A percentile compares a stretch with the other conserved stretches of the same genome.
Conservation (phyloP, 2,797 vertebrate species). For the Helarctos malayanus region DNA sequence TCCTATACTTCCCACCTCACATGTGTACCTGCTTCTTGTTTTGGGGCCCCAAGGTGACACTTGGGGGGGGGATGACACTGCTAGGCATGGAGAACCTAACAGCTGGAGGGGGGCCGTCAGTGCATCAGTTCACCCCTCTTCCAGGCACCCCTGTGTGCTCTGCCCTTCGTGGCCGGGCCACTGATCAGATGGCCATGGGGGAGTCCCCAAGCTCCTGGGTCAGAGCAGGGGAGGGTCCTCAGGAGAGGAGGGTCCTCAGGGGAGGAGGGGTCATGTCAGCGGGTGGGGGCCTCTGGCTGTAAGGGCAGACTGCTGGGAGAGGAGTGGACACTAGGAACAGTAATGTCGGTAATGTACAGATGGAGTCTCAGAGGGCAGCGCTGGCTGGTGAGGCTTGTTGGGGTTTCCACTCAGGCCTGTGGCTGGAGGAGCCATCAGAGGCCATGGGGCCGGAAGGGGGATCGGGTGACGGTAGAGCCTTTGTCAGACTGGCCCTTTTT, state of each 20-base stretch:
- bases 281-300: not conserved
- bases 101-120: not conserved
- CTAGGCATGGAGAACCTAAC: not conserved
- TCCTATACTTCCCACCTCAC: not conserved
- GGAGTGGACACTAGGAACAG: rapidly evolving
- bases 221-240: not conserved
- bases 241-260: not conserved
- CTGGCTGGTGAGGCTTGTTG: not conserved
- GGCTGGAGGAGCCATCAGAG: not conserved
- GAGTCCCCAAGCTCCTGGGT: not conserved
- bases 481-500: not conserved
- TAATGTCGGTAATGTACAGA: not conserved
- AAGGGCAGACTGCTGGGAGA: not conserved
- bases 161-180: not conserved
- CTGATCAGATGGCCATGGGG: not conserved
- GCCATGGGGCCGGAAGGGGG: not conserved
- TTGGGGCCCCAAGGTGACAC: not conserved
- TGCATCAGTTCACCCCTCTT: not conserved
- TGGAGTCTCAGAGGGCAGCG: not conserved
- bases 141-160: not conserved
- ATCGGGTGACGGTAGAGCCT: not conserved
- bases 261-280: not conserved
- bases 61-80: not conserved
- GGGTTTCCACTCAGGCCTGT: not conserved
- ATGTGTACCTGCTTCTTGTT: not conserved